Evolutionary conservation across 2,797 vertebrate species (phyloP), one percentile per base, ranked within the genome.

Genomic region (Tragelaphus oryx): DNA sequence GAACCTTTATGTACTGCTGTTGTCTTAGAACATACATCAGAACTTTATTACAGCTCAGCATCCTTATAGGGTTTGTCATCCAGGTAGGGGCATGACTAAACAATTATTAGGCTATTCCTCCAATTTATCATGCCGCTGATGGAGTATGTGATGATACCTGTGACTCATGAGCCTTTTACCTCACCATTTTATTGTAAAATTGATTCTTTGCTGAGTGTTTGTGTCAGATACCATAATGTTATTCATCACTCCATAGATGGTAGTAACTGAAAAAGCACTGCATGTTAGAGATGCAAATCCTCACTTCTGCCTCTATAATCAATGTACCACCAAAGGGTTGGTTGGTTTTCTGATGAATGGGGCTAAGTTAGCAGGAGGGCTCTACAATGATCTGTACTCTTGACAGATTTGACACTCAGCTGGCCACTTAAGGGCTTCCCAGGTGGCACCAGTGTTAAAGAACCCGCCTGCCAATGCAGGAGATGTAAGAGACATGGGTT

Each of bases 61-160:
- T 37, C 33, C 8, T 37, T 68, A 57, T 22, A 85, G 48, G 26
- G 6, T 30, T 62, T 41, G 16, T 74, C 60, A 41, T 33, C 46
- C n/a, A 85, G 20, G 22, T 24, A 41, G 3, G 2, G 37, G 17
- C 8, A 30, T 10, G 28, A 52, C 17, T 54, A 22, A 91, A 17
- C 44, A 26, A 68, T 46, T 60, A 54, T 37, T 16, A 68, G n/a
- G 5, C 8, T 48, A 54, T 13, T 46, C 5, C 26, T 68, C 44
- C 68, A 16, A 60, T 76, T 65, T 44, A 28, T 82, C 33, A 81
- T 9, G 50, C 30, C 37, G 11, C 1, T 17, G 13, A 28, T 65
- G 30, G 8, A 10, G 30, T 50, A 7, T 12, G 1, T 22, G 26
- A n/a, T 0, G 6, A 44, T 44, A n/a, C 4, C 16, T 16, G 4